Percentiles rank a stretch among this genome's conserved stretches.
Conservation (phyloP, 2,113 vertebrate species). For the Rattus rattus region DNA sequence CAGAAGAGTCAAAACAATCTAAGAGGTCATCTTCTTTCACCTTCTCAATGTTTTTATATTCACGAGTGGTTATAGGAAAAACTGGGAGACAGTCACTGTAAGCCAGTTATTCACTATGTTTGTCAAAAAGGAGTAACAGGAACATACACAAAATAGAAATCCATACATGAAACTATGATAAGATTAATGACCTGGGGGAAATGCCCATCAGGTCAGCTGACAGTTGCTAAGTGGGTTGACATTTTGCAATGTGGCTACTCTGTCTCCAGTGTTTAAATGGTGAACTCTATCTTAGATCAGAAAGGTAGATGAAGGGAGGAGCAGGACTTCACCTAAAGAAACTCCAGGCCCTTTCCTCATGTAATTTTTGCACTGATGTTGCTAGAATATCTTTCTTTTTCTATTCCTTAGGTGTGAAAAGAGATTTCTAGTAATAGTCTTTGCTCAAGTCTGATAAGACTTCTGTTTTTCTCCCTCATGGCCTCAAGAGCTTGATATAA, state of each 20-base stretch:
- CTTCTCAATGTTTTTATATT: conserved; percentile 77
- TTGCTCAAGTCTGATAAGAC: not conserved
- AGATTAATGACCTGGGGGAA: conserved; percentile 30
- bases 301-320: conserved; percentile 35
- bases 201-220: not conserved
- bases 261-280: not conserved
- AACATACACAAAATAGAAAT: not conserved
- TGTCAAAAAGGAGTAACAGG: conserved; percentile 79
- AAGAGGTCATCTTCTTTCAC: conserved; percentile 74
- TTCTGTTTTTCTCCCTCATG: not conserved
- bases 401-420: not conserved
- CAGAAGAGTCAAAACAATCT: conserved; percentile 79
- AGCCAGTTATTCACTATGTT: conserved; percentile 45
- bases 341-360: not conserved
- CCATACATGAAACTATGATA: not conserved
- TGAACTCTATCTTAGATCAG: not conserved
- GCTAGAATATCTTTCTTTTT: not conserved
- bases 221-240: conserved; percentile 18
- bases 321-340: not conserved
- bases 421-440: not conserved
- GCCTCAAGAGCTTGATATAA: not conserved
- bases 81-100: conserved; percentile 72
- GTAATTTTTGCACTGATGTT: not conserved
- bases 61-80: conserved; percentile 82
- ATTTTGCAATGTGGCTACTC: not conserved